Percentiles rank a stretch among this genome's conserved stretches.
Evolutionary conservation across 2,797 vertebrate genomes (phyloP).

Genomic region (Leucoraja ocellata): DNA sequence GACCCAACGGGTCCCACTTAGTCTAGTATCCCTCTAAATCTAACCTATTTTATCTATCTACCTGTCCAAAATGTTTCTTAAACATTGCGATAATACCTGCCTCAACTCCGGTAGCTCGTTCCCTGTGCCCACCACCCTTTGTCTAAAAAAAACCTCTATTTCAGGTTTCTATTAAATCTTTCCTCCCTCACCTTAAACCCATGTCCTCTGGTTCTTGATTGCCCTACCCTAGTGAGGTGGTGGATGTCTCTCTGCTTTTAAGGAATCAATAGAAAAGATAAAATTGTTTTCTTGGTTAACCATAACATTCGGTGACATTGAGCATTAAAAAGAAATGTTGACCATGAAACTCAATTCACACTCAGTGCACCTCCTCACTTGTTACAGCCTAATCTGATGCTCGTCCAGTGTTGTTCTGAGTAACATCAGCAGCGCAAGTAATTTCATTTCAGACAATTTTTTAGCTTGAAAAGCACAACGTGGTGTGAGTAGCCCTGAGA

Average conservation of each 20-base stretch:
- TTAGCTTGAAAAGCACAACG: neutral
- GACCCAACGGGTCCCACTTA: too few relatives aligned
- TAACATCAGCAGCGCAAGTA: neutral
- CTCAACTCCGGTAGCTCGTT: too few relatives aligned
- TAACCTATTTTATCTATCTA: too few relatives aligned
- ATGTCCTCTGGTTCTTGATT: too few relatives aligned
- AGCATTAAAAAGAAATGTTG: neutral
- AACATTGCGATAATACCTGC: too few relatives aligned
- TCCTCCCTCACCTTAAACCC: too few relatives aligned
- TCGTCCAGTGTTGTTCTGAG: neutral
- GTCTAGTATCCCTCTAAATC: too few relatives aligned
- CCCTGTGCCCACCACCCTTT: too few relatives aligned
- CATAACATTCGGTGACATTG: neutral
- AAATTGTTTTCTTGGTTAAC: neutral
- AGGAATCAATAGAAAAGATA: neutral
- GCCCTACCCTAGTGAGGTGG: too few relatives aligned
- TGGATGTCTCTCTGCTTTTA: neutral
- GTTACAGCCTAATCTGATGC: neutral
- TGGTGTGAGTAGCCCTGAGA: neutral
- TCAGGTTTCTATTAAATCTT: too few relatives aligned
- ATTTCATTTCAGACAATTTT: neutral
- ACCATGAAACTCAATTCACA: neutral
- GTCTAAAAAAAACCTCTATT: too few relatives aligned
- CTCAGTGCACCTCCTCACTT: neutral
- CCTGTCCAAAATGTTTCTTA: too few relatives aligned